These are phyloP conservation scores for Tyto alba DNA, from an alignment of 2,113 vertebrate genomes.

Conservation along the genomic window DNA sequence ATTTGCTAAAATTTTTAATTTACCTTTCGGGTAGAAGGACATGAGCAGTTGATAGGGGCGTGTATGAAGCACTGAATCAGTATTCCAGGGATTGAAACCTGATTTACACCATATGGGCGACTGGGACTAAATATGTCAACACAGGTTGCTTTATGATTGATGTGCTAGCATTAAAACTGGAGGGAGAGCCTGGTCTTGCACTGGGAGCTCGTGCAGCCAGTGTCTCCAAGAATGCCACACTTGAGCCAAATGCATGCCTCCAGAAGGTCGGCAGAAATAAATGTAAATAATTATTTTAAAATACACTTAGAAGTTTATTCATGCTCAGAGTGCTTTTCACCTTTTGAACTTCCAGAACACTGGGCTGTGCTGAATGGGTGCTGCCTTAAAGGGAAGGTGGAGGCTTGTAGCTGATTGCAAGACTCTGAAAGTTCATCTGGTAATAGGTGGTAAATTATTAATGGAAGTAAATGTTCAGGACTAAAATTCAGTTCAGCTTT, in stretches of 20 bases:
- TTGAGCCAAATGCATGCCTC: constrained; percentile 53
- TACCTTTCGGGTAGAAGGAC: background rate
- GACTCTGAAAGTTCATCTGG: constrained; percentile 18
- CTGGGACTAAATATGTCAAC: constrained; percentile 24
- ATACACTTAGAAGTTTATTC: constrained; percentile 53
- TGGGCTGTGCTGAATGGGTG: constrained; percentile 26
- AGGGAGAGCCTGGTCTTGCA: constrained; percentile 51
- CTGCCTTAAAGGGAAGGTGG: constrained; percentile 44
- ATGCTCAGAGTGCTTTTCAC: constrained; percentile 47
- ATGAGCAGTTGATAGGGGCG: background rate
- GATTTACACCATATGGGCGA: constrained; percentile 37
- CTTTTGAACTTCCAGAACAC: constrained; percentile 52
- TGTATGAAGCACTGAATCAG: background rate
- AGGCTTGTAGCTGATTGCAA: background rate
- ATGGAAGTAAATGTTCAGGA: background rate
- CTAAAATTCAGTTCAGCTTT: background rate
- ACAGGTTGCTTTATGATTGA: constrained; percentile 42
- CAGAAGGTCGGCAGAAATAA: constrained; percentile 50
- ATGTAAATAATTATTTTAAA: constrained; percentile 70
- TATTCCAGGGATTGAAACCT: constrained; percentile 17
- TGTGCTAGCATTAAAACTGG: constrained; percentile 23
- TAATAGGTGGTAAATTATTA: constrained; percentile 55
- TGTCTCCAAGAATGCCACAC: constrained; percentile 46
- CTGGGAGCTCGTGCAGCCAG: background rate
- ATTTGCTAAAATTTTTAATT: background rate